Evolutionary conservation across 2,888 invertebrate genomes (phyloP).

Genomic region (Plebejus argus): DNA sequence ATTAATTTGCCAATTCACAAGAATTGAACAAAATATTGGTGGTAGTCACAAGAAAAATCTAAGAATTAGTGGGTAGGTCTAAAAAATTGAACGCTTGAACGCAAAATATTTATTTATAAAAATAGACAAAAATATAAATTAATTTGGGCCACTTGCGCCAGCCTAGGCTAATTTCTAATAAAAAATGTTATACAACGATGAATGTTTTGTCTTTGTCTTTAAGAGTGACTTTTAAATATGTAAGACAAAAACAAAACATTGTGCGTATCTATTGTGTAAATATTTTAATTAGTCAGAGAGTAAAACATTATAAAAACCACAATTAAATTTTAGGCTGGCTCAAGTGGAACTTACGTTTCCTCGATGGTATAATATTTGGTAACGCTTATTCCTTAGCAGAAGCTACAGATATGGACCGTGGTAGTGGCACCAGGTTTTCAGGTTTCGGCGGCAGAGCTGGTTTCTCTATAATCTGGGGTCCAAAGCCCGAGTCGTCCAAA

Average conservation of each 20-base stretch:
- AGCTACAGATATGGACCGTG: slow-evolving; percentile 42
- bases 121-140: slow-evolving; percentile 35
- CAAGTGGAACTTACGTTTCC: background rate
- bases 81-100: no score
- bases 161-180: background rate
- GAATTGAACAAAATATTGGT: no score
- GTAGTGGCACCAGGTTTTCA: slow-evolving; percentile 47
- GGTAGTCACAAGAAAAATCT: no score
- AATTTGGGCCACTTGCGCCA: slow-evolving; percentile 13
- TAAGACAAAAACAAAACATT: background rate
- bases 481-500: slow-evolving; percentile 46
- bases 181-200: background rate
- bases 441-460: slow-evolving; percentile 65
- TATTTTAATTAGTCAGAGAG: background rate
- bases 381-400: slow-evolving; percentile 38
- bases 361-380: slow-evolving; percentile 29
- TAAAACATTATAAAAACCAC: background rate
- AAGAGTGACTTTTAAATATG: background rate
- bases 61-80: no score
- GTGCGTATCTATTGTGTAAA: background rate
- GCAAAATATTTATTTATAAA: slow-evolving; percentile 35
- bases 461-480: slow-evolving; percentile 49
- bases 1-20: no score
- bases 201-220: background rate
- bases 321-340: background rate